Base-by-base conservation (phyloP, 2,888 invertebrate species). In the Melanostoma mellinum region DNA sequence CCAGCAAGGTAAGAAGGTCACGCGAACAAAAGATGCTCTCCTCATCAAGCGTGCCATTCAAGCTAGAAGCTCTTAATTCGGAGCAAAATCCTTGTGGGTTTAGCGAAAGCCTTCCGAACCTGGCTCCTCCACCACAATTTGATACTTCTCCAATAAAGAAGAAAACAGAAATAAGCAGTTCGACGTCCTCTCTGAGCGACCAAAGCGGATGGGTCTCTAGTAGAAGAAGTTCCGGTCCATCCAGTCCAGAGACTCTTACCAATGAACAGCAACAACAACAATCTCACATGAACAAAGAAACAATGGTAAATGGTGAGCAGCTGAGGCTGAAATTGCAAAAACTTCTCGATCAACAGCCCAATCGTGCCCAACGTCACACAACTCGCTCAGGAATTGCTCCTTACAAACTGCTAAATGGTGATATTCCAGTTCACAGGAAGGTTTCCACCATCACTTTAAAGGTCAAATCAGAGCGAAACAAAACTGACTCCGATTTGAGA, bases 201-300 rank as follows among this genome's bases (percentile, higher is more conserved):
- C 95, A 96, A 90, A 96, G 96, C 88, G 97, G 97, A 1, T 97
- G 97, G 96, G 96, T 97, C 0, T 96, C 96, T 38, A 96, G 96
- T 87, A 94, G 95, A 53, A 92, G 94, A 52, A 94, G 94, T 88
- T 94, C 94, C 10, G 93, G 93, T 30, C 93, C 93, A n/a, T 94
- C 94, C 0, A 93, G 94, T 67, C 94, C 94, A 3, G 94, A 94
- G 88, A 90, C 91, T 3, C 87, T 91, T 6, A 88, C 84, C 40
- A 88, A 87, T 68, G 89, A 88, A 71, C 42, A 85, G 35, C 75
- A 75, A 71, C 42, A 85, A 32, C 75, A 75, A 35, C 89, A 88
- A 56, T 86, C 87, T 10, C 87, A 85, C 56, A 86, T 87, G 67
- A 87, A 87, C 33, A 88, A 89, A 85, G 90, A 90, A 84, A 90